Percentiles rank a stretch among this genome's conserved stretches.
Conservation (phyloP, 2,113 vertebrate species). For the Zosterops borbonicus region DNA sequence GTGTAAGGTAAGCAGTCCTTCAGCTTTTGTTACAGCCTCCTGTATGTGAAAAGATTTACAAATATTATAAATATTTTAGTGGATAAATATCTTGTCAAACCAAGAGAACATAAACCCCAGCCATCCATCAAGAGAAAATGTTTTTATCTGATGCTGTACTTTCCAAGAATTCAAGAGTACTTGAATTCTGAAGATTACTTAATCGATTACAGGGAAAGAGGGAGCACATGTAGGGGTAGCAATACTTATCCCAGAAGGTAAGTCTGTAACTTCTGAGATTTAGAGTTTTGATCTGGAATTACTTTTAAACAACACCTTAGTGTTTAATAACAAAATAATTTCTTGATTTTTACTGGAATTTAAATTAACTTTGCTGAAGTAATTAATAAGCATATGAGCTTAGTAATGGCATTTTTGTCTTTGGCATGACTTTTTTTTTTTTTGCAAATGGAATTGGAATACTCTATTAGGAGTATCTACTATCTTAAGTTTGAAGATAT, state of each 20-base stretch:
- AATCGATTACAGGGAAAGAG: not conserved
- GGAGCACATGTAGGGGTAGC: accelerated
- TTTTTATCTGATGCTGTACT: not conserved
- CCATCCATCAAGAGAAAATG: not conserved
- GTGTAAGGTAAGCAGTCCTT: slow-evolving; percentile 86
- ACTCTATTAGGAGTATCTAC: not conserved
- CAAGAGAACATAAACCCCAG: not conserved
- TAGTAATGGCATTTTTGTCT: not conserved
- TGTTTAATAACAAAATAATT: not conserved
- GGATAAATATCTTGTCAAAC: not conserved
- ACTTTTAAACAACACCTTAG: not conserved
- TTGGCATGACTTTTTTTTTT: not conserved
- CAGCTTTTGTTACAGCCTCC: slow-evolving; percentile 85
- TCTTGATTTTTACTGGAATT: not conserved
- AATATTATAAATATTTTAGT: not conserved
- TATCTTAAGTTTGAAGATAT: not conserved
- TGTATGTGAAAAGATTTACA: slow-evolving; percentile 53
- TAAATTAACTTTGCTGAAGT: not conserved
- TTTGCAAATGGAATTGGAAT: not conserved
- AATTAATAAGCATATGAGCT: not conserved
- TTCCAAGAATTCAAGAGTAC: not conserved
- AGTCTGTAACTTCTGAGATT: not conserved
- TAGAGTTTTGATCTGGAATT: not conserved
- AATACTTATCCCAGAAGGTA: not conserved
- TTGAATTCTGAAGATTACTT: not conserved